Evolutionary conservation across 2,888 invertebrate species (phyloP), one percentile per base, ranked within the genome.

Genomic region (Drosophila longiperda): DNA sequence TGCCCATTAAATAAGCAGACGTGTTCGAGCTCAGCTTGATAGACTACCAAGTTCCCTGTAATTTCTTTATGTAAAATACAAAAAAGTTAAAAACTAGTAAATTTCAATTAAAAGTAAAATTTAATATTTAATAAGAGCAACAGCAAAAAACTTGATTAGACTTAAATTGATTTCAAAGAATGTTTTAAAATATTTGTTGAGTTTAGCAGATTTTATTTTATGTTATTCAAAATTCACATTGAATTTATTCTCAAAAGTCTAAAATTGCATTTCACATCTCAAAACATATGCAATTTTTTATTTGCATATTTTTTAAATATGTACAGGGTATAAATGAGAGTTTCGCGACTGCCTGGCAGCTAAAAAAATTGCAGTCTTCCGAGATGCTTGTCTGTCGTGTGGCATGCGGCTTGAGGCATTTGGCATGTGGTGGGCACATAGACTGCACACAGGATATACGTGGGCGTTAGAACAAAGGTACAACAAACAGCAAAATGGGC

Each of bases 401-500:
- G 42, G 60, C 65, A 49, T 73, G 62, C n/a, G 49, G 61, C 64
- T 55, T 69, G 54, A 33, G 58, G 67, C 71, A 52, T 76, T 63
- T 38, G 63, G 74, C 60, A 66, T 71, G 62, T 66, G 55, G 71
- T 75, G 75, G 68, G 80, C 60, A 48, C 26, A 61, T 50, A 63
- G 62, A 52, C 40, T 40, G 29, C n/a, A 33, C 26, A 71, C 72
- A 74, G 77, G 73, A 80, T 73, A 78, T 70, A 67, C 57, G 84
- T 86, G 83, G 84, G 85, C 80, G 89, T 83, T 75, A 81, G 89
- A 83, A 88, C 83, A 77, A 80, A 76, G 69, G 64, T 57, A 34
- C 23, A 52, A 66, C 50, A 23, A 45, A 3, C 15, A 6, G 8
- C 45, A 12, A 54, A 58, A 66, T 73, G 74, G 69, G 69, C 69